phyloP scores from a whole-genome alignment of 2,113 vertebrate species.

The Porphyrio hochstetteri region DNA sequence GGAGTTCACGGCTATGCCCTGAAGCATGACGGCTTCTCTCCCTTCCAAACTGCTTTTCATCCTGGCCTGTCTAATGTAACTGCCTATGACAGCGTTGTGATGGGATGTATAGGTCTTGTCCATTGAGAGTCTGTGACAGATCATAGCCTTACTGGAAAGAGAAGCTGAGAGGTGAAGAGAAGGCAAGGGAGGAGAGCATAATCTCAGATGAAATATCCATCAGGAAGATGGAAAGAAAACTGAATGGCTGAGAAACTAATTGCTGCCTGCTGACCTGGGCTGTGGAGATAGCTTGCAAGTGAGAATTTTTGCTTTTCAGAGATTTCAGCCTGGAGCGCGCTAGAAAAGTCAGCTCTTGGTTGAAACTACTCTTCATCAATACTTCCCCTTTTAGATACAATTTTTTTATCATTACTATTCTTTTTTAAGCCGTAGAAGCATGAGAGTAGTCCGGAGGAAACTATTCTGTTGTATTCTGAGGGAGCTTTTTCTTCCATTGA shows the following conservation, averaged over 20 bases:
- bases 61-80: constrained; percentile 43
- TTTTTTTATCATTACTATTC: neutral
- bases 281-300: constrained; percentile 39
- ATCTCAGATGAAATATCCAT: constrained; percentile 56
- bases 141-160: constrained; percentile 44
- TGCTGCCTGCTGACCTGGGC: constrained; percentile 39
- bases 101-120: constrained; percentile 57
- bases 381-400: neutral
- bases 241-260: constrained; percentile 45
- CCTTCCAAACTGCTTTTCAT: constrained; percentile 47
- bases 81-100: constrained; percentile 44
- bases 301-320: constrained; percentile 34
- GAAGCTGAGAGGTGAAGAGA: constrained; percentile 23
- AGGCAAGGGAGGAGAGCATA: constrained; percentile 1
- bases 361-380: constrained; percentile 27
- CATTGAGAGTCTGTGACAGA: constrained; percentile 50
- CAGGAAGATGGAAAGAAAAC: constrained; percentile 53
- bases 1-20: constrained; percentile 57
- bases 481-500: neutral
- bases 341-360: neutral
- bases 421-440: neutral
- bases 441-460: neutral
- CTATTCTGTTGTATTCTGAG: neutral
- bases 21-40: constrained; percentile 38
- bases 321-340: constrained; percentile 1